Evolutionary conservation across 2,797 vertebrate species (phyloP).

Genomic region (Allobates femoralis): DNA sequence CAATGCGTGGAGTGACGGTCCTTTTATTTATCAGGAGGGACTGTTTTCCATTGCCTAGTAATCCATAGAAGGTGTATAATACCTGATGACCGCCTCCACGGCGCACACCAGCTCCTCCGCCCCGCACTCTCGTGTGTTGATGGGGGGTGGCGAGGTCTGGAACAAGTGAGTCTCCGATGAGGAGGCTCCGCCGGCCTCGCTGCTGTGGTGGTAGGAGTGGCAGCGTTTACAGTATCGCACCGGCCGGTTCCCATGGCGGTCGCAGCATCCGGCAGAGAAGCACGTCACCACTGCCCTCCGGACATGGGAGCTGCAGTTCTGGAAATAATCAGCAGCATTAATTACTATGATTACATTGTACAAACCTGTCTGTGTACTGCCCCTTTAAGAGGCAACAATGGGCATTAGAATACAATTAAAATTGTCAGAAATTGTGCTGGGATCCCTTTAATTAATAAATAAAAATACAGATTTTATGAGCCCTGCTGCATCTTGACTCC

Average conservation of each 20-base stretch:
- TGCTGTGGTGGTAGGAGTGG: slow-evolving; percentile 98
- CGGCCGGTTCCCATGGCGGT: slow-evolving; percentile 95
- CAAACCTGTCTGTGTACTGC: neutral
- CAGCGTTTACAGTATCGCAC: slow-evolving; percentile 98
- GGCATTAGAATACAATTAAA: neutral
- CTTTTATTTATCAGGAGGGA: neutral
- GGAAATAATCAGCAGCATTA: slow-evolving; percentile 18
- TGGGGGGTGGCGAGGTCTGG: slow-evolving; percentile 96
- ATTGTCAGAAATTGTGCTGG: neutral
- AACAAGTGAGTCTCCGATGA: slow-evolving; percentile 92
- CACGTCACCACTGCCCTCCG: slow-evolving; percentile 97
- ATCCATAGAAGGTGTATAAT: slow-evolving; percentile 11
- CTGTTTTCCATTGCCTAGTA: neutral
- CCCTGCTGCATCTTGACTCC: neutral
- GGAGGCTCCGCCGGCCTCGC: slow-evolving; percentile 81
- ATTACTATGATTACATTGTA: neutral
- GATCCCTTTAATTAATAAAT: neutral
- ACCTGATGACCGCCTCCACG: slow-evolving; percentile 98
- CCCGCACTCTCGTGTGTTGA: slow-evolving; percentile 96
- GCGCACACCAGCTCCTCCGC: slow-evolving; percentile 98
- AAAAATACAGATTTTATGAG: neutral
- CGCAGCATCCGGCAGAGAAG: slow-evolving; percentile 98
- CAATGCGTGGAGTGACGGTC: neutral
- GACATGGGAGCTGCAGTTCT: slow-evolving; percentile 99
- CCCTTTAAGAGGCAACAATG: neutral